Evolutionary conservation across 1,140 invertebrate genomes (phyloP), one percentile per base, ranked within the genome.

Genomic region (Ylistrum balloti): DNA sequence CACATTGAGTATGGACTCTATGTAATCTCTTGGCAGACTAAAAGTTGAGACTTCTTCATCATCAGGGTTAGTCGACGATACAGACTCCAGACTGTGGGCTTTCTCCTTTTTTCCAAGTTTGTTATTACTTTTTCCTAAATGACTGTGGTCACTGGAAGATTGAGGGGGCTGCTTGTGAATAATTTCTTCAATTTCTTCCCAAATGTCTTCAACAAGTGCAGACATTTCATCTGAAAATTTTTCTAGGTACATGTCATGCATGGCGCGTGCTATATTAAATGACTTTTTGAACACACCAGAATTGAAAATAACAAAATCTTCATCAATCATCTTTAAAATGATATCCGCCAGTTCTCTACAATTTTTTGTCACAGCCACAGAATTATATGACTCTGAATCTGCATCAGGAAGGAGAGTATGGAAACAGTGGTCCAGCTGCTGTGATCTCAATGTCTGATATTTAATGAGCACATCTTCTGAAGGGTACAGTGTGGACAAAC

Each of bases 191-290:
- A 95, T 93, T n/a, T 95, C 94, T 90, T 96, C 95, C 88, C 93
- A 93, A 28, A 95, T 94, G 88, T 95, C 94, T 48, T 96, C 95
- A 28, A 95, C 93, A 7, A 95, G 89, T 11, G 94, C 90, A 13
- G 95, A 94, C 94, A 96, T 95, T 87, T 96, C 95, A 91, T 96
- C 95, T 17, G 94, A 94, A 86, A 93, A 95, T 89, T 95, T 95
- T 85, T 96, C 95, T 33, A 95, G 92, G 88, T 95, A 96, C 33
- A 95, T 92, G 17, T 95, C 94, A 91, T 95, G 95, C 41, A 96
- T 93, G 10, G 93, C 93, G 32, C 94, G 90, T 86, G 94, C 94
- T 22, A 93, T 92, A 13, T 91, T 93, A 33, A 90, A 93, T 87
- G 90, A 91, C 90, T 92, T 94, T 38, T 93, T 94, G 88, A 96